Conservation (phyloP, 2,888 invertebrate genomes). For the Elmis aenea region DNA sequence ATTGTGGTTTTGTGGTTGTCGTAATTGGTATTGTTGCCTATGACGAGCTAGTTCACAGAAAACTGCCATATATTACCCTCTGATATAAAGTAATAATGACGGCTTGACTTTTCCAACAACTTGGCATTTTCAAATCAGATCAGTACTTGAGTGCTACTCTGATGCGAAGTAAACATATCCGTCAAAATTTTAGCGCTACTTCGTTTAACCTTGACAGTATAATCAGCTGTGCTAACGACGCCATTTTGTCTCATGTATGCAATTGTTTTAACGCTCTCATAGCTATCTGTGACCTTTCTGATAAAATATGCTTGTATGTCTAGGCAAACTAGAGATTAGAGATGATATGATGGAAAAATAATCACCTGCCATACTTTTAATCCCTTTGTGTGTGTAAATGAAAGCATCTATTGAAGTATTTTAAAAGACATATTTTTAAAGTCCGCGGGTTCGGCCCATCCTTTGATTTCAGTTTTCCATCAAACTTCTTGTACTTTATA, state of each 20-base stretch:
- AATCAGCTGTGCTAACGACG: constrained; percentile 12
- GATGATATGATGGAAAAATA: constrained; percentile 18
- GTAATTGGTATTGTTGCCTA: constrained; percentile 20
- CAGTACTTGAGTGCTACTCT: too few species aligned
- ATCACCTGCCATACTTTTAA: constrained; percentile 22
- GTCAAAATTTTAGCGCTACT: constrained; percentile 20
- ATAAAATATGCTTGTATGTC: constrained; percentile 17
- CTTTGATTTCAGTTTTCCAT: too few species aligned
- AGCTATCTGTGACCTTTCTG: constrained; percentile 17
- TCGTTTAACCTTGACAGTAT: constrained; percentile 17
- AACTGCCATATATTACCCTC: too few species aligned
- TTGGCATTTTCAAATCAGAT: too few species aligned
- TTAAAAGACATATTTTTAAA: constrained; percentile 14
- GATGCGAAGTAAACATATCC: too few species aligned
- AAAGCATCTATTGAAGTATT: too few species aligned
- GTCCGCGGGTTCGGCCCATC: constrained; percentile 14
- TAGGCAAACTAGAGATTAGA: constrained; percentile 21
- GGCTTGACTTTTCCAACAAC: too few species aligned
- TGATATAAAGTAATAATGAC: too few species aligned
- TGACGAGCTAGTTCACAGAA: too few species aligned
- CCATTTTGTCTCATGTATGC: constrained; percentile 8
- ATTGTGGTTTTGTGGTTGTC: constrained; percentile 15
- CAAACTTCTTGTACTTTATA: not conserved
- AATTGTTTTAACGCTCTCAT: constrained; percentile 14
- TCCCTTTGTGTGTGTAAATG: too few species aligned